These are phyloP conservation scores for Aphaenogaster rudis DNA, from an alignment of 1,140 invertebrate species.

Conservation along the genomic window DNA sequence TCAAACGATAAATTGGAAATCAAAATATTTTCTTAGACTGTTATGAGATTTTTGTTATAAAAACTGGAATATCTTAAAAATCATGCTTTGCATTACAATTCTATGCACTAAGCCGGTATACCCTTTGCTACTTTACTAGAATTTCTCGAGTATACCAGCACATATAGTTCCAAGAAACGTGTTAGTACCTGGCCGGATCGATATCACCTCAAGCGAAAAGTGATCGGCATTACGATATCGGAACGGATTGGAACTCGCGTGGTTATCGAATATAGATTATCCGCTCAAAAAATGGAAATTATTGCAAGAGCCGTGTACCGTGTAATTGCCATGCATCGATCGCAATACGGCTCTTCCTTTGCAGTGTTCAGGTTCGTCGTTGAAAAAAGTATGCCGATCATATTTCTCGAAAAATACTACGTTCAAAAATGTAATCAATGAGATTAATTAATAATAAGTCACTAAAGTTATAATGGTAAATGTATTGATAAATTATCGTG, in stretches of 20 bases:
- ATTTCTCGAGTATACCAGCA: conserved; percentile 25
- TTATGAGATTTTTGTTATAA: neutral
- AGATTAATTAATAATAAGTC: neutral
- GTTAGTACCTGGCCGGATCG: conserved; percentile 59
- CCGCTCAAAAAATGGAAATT: conserved; percentile 61
- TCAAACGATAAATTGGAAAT: neutral
- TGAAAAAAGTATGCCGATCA: conserved; percentile 16
- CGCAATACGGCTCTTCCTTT: conserved; percentile 56
- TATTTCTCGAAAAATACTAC: neutral
- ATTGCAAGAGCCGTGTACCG: conserved; percentile 55
- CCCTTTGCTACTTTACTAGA: conserved; percentile 10
- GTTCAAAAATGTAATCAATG: neutral
- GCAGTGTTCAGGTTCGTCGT: conserved; percentile 4
- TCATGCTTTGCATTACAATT: neutral
- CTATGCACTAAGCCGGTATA: conserved; percentile 9
- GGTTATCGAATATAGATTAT: conserved; percentile 62
- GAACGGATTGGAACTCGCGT: conserved; percentile 59
- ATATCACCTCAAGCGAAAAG: conserved; percentile 65
- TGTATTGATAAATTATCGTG: neutral
- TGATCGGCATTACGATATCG: conserved; percentile 68
- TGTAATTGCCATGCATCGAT: conserved; percentile 62
- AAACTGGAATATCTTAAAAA: neutral
- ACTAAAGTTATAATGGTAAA: neutral
- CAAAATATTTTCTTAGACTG: neutral
- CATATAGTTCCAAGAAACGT: conserved; percentile 55